Evolutionary conservation across 2,888 invertebrate species (phyloP).

Genomic region (Trachelus troglodyta): DNA sequence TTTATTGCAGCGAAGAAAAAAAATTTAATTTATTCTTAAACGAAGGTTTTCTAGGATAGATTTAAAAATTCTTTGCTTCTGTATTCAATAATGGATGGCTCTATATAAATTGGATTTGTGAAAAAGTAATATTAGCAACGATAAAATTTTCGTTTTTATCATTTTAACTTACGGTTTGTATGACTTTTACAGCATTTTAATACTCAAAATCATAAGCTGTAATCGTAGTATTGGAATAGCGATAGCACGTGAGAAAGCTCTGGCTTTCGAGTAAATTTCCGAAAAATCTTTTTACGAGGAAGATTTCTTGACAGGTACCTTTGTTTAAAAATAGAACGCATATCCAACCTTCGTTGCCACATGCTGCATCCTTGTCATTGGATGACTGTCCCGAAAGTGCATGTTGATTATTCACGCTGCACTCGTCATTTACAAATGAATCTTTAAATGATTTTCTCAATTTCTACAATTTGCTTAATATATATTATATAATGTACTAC

Average conservation of each 20-base stretch:
- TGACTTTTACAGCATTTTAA: not conserved
- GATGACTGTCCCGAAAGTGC: not conserved
- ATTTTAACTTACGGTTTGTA: not conserved
- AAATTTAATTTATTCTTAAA: not conserved
- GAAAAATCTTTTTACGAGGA: not conserved
- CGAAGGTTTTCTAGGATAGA: not conserved
- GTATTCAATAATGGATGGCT: slow-evolving; percentile 10
- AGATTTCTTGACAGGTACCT: not conserved
- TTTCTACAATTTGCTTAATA: slow-evolving; percentile 15
- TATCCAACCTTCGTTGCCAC: not conserved
- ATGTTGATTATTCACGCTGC: not conserved
- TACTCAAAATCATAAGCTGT: not conserved
- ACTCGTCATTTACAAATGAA: not conserved
- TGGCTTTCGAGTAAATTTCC: not conserved
- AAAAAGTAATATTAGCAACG: slow-evolving; percentile 2
- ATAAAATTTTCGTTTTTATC: not conserved
- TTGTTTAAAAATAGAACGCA: not conserved
- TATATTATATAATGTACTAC: slow-evolving; percentile 33
- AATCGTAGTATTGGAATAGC: not conserved
- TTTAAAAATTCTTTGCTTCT: not conserved
- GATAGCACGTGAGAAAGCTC: not conserved
- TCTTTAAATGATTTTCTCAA: not conserved
- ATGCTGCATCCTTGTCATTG: not conserved
- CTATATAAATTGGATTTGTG: slow-evolving; percentile 15
- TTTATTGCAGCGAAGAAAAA: not conserved